Evolutionary conservation across 2,797 vertebrate species (phyloP), one percentile per base, ranked within the genome.

Genomic region (Mus caroli): DNA sequence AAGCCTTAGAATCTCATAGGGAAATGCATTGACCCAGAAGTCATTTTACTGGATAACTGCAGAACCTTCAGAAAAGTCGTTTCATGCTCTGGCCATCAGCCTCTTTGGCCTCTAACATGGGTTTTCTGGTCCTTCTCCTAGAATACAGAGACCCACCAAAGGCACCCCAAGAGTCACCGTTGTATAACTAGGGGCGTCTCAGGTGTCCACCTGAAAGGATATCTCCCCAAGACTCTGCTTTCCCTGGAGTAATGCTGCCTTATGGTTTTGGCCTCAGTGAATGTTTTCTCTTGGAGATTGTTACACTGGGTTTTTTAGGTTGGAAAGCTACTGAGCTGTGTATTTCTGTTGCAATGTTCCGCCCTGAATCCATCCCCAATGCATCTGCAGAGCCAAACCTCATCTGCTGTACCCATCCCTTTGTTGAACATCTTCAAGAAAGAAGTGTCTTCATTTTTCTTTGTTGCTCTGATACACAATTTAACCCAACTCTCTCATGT

Each of bases 321-420:
- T 93, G 64, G 40, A 62, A 96, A 94, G 82, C 6, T 58, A 46
- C 89, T 34, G 10, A 80, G 54, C 22, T 76, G 79, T 92, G 22
- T 31, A 69, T 40, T 85, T 85, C 34, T 52, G 3, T 8, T 79
- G n/a, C 12, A 54, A 2, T 13, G n/a, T 90, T 78, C 15, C 3
- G 4, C 54, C 54, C 43, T 54, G 50, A 12, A n/a, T 52, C 24
- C 28, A 43, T 54, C 64, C 50, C 82, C 17, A 50, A 4, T 2
- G 6, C 22, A 22, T 46, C 31, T 13, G 15, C 17, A 52, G 56
- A 43, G 15, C 34, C 8, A 8, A 10, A 0, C 52, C 17, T 88
- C 50, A 19, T 31, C 71, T 15, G 40, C 26, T 1, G 10, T n/a
- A 31, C 10, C 24, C 28, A 60, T n/a, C 11, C 64, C 37, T 90